Percentiles rank a stretch among this genome's conserved stretches.
Evolutionary conservation across 2,888 invertebrate species (phyloP).

Genomic region (Shargacucullia verbasci): DNA sequence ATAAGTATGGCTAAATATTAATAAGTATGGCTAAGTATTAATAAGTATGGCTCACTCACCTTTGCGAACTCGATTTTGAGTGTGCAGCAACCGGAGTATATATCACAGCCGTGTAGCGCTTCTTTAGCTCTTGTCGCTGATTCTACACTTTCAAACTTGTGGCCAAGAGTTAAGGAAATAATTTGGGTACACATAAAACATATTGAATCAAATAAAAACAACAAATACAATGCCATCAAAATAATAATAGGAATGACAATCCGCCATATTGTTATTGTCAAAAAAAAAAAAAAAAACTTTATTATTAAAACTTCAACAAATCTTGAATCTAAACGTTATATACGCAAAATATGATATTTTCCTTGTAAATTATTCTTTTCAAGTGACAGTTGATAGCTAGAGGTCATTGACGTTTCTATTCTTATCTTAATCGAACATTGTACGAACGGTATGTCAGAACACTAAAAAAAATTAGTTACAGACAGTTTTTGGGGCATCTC

Average conservation of each 20-base stretch:
- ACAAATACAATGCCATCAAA: too few species aligned
- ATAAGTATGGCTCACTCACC: slow-evolving; percentile 89
- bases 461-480: neutral
- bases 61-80: slow-evolving; percentile 99
- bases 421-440: too few species aligned
- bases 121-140: slow-evolving; percentile 98
- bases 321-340: too few species aligned
- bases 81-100: slow-evolving; percentile 99
- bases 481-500: neutral
- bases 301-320: too few species aligned
- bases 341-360: too few species aligned
- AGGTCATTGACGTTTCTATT: too few species aligned
- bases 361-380: too few species aligned
- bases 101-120: slow-evolving; percentile 98
- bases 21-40: neutral
- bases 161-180: slow-evolving; percentile 88
- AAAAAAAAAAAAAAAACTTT: too few species aligned
- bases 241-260: too few species aligned
- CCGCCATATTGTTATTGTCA: too few species aligned
- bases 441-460: too few species aligned
- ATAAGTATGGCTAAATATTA: neutral
- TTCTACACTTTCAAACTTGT: slow-evolving; percentile 97
- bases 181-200: neutral
- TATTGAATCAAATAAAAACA: neutral
- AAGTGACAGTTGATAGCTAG: too few species aligned